phyloP scores from a whole-genome alignment of 2,113 vertebrate genomes.

The Menura novaehollandiae region DNA sequence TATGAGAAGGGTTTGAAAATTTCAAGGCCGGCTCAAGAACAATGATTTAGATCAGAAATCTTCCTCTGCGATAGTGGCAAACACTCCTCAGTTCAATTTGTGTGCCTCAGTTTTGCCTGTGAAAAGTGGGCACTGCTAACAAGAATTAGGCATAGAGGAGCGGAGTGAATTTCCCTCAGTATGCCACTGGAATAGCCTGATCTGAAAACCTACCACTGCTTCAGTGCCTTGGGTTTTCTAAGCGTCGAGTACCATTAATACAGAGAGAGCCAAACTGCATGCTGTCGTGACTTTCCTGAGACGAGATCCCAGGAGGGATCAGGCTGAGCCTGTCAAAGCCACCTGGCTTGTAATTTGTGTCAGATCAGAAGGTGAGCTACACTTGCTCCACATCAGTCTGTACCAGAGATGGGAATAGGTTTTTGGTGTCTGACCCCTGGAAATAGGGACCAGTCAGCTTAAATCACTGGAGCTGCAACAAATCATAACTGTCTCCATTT shows the following conservation, averaged over 20 bases:
- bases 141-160: neutral
- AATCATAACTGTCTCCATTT: neutral
- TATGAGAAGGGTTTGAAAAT: neutral
- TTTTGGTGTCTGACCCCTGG: neutral
- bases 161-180: neutral
- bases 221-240: neutral
- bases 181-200: neutral
- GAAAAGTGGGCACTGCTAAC: neutral
- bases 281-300: neutral
- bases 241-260: neutral
- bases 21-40: neutral
- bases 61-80: neutral
- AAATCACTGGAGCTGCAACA: neutral
- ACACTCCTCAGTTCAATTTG: neutral
- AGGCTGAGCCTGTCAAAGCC: neutral
- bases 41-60: neutral
- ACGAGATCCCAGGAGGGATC: neutral
- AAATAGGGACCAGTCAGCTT: neutral
- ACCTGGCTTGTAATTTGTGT: neutral
- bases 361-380: neutral
- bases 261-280: neutral
- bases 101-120: neutral
- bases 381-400: neutral
- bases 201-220: neutral
- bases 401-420: accelerated